phyloP scores from a whole-genome alignment of 2,888 invertebrate species.

The Lacanobia wlatinum region DNA sequence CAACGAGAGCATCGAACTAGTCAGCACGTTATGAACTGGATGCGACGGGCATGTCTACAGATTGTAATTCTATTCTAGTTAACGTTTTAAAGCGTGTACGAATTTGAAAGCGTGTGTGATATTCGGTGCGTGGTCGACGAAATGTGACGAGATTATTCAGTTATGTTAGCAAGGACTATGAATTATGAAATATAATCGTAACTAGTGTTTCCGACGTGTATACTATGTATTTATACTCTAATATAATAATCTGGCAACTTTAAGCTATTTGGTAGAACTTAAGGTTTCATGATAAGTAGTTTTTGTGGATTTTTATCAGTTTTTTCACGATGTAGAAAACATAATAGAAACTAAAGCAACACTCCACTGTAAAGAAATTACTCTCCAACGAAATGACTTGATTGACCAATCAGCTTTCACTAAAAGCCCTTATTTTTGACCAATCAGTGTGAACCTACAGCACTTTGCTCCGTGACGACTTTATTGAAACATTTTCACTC shows the following conservation, averaged over 20 bases:
- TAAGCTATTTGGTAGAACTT: slow-evolving; percentile 29
- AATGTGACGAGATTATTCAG: slow-evolving; percentile 45
- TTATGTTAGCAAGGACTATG: slow-evolving; percentile 29
- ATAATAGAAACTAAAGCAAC: background rate
- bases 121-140: slow-evolving; percentile 62
- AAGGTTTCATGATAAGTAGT: slow-evolving; percentile 18
- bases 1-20: slow-evolving; percentile 86
- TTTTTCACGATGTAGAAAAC: slow-evolving; percentile 3
- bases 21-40: slow-evolving; percentile 84
- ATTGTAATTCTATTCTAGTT: slow-evolving; percentile 16
- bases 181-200: slow-evolving; percentile 12
- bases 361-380: background rate
- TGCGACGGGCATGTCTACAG: slow-evolving; percentile 15
- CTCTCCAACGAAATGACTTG: slow-evolving; percentile 8
- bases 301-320: background rate
- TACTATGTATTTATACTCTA: slow-evolving; percentile 31
- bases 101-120: slow-evolving; percentile 63
- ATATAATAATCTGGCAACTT: slow-evolving; percentile 47
- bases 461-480: slow-evolving; percentile 16
- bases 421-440: slow-evolving; percentile 30
- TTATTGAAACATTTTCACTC: slow-evolving; percentile 23
- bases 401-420: slow-evolving; percentile 42
- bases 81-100: slow-evolving; percentile 41
- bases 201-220: slow-evolving; percentile 18
- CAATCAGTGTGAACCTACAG: slow-evolving; percentile 21